Percentiles rank a stretch among this genome's conserved stretches.
These are phyloP conservation scores for Aulostomus chinensis DNA, from an alignment of 2,797 vertebrate genomes.

Conservation along the genomic window DNA sequence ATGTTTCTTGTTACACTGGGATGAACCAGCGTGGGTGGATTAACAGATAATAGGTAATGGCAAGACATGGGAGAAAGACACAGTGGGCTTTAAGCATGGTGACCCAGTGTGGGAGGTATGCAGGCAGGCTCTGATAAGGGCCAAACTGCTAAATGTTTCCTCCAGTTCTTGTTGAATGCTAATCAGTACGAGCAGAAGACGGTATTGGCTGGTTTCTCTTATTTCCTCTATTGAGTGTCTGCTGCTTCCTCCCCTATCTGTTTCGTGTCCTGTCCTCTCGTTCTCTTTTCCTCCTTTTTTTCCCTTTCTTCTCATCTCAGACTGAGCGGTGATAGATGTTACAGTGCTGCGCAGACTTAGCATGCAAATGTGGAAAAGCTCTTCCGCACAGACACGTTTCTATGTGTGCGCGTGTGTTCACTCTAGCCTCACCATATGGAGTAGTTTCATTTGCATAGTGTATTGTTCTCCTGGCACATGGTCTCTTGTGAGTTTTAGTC, in stretches of 20 bases:
- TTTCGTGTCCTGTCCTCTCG: constrained; percentile 40
- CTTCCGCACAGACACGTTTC: constrained; percentile 12
- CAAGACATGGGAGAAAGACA: constrained; percentile 50
- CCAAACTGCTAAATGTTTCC: constrained; percentile 60
- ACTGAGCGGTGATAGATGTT: constrained; percentile 56
- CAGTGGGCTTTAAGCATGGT: constrained; percentile 50
- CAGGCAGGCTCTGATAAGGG: constrained; percentile 64
- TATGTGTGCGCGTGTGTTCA: constrained; percentile 12
- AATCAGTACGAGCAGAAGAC: constrained; percentile 56
- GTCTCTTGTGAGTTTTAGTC: constrained; percentile 41
- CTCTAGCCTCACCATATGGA: constrained; percentile 58
- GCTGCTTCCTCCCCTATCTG: constrained; percentile 30
- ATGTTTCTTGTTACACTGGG: constrained; percentile 53
- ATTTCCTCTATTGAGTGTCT: constrained; percentile 49
- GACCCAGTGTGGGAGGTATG: constrained; percentile 73
- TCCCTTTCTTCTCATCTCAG: constrained; percentile 15
- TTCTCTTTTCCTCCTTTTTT: constrained; percentile 26
- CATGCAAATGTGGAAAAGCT: constrained; percentile 60
- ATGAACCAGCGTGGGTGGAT: constrained; percentile 69
- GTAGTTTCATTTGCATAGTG: constrained; percentile 62
- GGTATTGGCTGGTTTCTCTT: constrained; percentile 44
- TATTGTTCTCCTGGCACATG: constrained; percentile 55
- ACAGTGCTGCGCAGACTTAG: constrained; percentile 62
- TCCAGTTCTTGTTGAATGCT: constrained; percentile 60
- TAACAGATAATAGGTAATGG: constrained; percentile 62